Conservation (phyloP, 2,113 vertebrate species). For the Myotis yumanensis region DNA sequence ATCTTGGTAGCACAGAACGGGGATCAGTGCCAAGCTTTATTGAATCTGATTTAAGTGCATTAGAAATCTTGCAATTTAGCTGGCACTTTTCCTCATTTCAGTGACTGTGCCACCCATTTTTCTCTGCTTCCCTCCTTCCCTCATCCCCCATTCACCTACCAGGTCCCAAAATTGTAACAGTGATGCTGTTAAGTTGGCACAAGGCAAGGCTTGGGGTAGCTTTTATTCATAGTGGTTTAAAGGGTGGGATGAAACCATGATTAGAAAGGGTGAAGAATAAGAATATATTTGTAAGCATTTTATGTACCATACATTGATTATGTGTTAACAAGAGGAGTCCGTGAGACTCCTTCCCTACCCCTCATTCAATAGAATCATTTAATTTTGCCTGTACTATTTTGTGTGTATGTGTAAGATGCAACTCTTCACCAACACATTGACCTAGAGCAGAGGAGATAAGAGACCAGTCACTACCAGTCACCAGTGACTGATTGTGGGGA, state of each 20-base stretch:
- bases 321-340: neutral
- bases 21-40: constrained; percentile 68
- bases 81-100: constrained; percentile 76
- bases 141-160: neutral
- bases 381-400: neutral
- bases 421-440: neutral
- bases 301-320: neutral
- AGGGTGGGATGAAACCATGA: constrained; percentile 41
- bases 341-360: neutral
- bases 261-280: constrained; percentile 5
- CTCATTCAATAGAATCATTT: neutral
- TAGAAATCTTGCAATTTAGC: constrained; percentile 80
- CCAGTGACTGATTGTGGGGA: neutral
- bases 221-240: constrained; percentile 63
- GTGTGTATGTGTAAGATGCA: neutral
- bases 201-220: constrained; percentile 51
- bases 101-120: constrained; percentile 60
- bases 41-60: constrained; percentile 78
- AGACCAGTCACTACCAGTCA: neutral
- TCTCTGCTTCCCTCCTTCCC: neutral
- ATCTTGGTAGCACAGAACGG: constrained; percentile 62
- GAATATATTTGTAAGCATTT: neutral
- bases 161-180: constrained; percentile 52
- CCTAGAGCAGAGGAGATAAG: neutral
- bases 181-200: neutral